Base-by-base conservation (phyloP, 2,113 vertebrate species). In the Vulpes lagopus region DNA sequence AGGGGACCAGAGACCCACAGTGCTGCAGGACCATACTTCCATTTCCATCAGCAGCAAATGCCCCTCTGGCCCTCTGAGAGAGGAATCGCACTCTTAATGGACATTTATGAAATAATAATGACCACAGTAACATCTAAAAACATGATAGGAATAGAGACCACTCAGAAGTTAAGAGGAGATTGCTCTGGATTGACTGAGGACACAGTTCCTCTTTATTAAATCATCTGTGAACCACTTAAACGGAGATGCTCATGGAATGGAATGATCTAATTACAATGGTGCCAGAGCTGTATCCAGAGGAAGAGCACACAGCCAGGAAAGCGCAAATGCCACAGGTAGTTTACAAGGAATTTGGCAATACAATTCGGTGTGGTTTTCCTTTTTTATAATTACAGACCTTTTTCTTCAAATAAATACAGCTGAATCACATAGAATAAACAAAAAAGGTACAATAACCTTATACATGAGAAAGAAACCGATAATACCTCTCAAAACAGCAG, bases 331-430 rank as follows among this genome's bases (percentile, higher is more conserved):
- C 30, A 65, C 86, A 93, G 59, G 79, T 3, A 73, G 60, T 84
- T 97, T 92, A 97, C 97, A 98, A 97, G 96, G 86, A 73, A 74
- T 94, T 95, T 97, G 98, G 96, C 64, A 86, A 97, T 90, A 97
- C 97, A 97, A 15, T 96, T 96, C 92, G 49, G 32, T 12, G 27
- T 73, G 65, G 88, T 90, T 98, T 97, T 1, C 74, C 62, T 89
- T 96, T 94, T 97, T 19, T 43, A 59, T 65, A 67, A 98, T 98
- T 80, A 96, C 96, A 97, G 96, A 98, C 83, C 1, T 59, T 71
- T 91, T 82, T 82, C 20, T 49, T 97, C 84, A 98, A 98, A 98
- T 98, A 98, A 98, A 98, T 98, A 98, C 93, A 97, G 59, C 83
- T 62, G 84, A 97, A 88, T 98, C 96, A 97, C 97, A 94, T 30